phyloP scores from a whole-genome alignment of 2,797 vertebrate species.

The Leucoraja ocellata region DNA sequence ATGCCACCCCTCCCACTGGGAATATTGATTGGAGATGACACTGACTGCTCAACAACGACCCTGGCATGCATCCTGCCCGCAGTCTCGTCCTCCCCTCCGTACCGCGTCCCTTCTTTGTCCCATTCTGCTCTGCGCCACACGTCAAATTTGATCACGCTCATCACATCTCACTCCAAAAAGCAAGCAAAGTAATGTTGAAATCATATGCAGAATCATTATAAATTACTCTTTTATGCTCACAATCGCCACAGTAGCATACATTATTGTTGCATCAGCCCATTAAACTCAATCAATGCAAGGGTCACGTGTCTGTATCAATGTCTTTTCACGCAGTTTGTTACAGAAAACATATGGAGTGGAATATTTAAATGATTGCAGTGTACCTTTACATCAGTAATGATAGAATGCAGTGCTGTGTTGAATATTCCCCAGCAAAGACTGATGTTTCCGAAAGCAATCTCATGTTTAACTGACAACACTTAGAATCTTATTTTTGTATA shows the following conservation, averaged over 20 bases:
- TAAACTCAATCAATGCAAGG: constrained; percentile 1
- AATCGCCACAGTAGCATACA: not conserved
- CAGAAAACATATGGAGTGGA: not conserved
- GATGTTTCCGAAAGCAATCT: not conserved
- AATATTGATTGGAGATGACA: not conserved
- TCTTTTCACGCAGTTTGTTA: not conserved
- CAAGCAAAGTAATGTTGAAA: not conserved
- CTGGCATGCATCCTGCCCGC: not conserved
- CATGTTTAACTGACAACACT: not conserved
- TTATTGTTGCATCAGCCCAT: not conserved
- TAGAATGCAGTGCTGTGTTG: not conserved
- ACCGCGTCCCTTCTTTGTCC: not conserved
- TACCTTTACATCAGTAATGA: not conserved
- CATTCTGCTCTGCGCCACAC: not conserved
- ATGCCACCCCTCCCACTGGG: not conserved
- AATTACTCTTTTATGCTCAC: not conserved
- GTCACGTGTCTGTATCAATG: not conserved
- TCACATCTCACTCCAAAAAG: not conserved
- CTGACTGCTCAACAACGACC: not conserved
- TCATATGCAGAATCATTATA: not conserved
- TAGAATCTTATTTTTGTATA: not conserved
- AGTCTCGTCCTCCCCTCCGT: not conserved
- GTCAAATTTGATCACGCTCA: not conserved
- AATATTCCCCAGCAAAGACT: not conserved
- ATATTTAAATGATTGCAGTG: not conserved